Percentiles rank a stretch among this genome's conserved stretches.
Evolutionary conservation across 2,797 vertebrate genomes (phyloP).

Genomic region (Ctenosaura bakeri): DNA sequence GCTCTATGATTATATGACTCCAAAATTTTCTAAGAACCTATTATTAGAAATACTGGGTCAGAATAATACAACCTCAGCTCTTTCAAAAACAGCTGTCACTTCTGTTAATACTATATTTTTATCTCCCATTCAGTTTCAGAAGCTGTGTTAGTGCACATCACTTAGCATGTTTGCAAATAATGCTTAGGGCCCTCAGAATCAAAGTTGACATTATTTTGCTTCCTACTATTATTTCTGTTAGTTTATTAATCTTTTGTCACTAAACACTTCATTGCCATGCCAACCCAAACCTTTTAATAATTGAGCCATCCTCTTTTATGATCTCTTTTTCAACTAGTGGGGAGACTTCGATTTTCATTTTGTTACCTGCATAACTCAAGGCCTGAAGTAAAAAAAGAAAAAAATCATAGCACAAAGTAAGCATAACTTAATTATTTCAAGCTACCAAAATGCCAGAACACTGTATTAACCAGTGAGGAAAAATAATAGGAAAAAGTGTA

Average conservation of each 20-base stretch:
- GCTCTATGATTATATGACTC: background rate
- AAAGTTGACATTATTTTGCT: background rate
- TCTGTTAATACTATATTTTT: background rate
- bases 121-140: background rate
- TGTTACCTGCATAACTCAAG: conserved; percentile 90
- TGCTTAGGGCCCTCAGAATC: background rate
- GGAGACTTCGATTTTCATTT: conserved; percentile 86
- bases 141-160: conserved; percentile 33
- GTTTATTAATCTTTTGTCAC: conserved; percentile 61
- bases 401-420: background rate
- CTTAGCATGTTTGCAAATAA: conserved; percentile 36
- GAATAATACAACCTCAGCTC: background rate
- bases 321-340: conserved; percentile 91
- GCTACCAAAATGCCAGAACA: background rate
- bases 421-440: background rate
- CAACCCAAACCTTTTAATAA: conserved; percentile 93
- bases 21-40: background rate
- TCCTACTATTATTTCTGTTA: conserved; percentile 41
- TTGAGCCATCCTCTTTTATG: conserved; percentile 91
- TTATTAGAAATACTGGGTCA: background rate
- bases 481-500: background rate
- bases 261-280: conserved; percentile 71
- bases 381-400: conserved; percentile 83
- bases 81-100: background rate
- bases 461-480: background rate